phyloP scores from a whole-genome alignment of 2,797 vertebrate species.

The Coregonus sp. region DNA sequence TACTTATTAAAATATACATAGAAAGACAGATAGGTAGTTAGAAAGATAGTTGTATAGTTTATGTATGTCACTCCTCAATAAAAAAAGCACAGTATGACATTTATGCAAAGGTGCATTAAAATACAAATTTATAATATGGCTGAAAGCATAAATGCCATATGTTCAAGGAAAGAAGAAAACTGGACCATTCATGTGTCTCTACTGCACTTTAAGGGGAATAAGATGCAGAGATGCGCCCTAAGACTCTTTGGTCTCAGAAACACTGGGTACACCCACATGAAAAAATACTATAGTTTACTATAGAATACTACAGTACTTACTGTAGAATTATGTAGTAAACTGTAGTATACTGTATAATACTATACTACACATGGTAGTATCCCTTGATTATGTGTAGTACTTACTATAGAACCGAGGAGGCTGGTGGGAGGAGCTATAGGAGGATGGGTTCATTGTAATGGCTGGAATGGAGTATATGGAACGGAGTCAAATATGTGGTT shows the following conservation, averaged over 20 bases:
- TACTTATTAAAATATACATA: constrained; percentile 55
- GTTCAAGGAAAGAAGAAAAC: background rate
- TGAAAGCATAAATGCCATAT: background rate
- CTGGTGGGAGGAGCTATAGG: too few relatives aligned
- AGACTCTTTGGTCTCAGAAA: constrained; percentile 60
- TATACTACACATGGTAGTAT: too few relatives aligned
- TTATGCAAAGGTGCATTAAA: background rate
- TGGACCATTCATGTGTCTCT: background rate
- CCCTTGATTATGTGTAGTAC: too few relatives aligned
- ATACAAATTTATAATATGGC: background rate
- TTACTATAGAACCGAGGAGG: too few relatives aligned
- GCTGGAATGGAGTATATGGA: too few relatives aligned
- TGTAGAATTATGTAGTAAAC: too few relatives aligned
- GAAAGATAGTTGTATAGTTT: background rate
- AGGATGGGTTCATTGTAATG: too few relatives aligned
- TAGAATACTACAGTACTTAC: too few relatives aligned
- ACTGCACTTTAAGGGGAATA: constrained; percentile 65
- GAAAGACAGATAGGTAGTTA: background rate
- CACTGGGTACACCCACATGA: constrained; percentile 44
- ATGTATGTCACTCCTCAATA: background rate
- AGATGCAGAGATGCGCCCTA: constrained; percentile 41
- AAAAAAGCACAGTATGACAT: background rate
- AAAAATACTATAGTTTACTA: too few relatives aligned
- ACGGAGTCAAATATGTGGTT: too few relatives aligned
- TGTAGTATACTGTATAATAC: too few relatives aligned